These are phyloP conservation scores for Cynaeus angustus DNA, from an alignment of 2,888 invertebrate genomes.

Conservation along the genomic window DNA sequence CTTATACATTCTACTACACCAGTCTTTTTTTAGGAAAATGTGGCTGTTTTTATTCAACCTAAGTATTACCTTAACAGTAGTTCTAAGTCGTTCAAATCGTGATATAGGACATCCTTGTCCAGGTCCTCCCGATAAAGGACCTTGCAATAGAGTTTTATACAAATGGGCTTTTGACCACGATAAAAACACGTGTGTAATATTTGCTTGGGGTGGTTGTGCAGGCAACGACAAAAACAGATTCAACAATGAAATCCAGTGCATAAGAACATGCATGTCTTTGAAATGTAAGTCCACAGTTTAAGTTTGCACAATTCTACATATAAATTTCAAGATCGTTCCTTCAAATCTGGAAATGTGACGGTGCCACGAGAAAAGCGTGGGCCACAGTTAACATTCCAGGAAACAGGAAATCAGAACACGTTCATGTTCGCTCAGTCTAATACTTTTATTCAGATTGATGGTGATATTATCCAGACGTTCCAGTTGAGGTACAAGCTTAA, in stretches of 20 bases:
- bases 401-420: constrained; percentile 88
- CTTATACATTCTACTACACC: too few relatives aligned
- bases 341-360: constrained; percentile 45
- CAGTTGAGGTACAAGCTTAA: constrained; percentile 81
- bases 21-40: constrained; percentile 51
- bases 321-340: constrained; percentile 42
- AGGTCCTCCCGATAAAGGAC: constrained; percentile 66
- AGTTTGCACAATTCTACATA: constrained; percentile 8
- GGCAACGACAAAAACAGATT: constrained; percentile 81
- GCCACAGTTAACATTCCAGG: constrained; percentile 87
- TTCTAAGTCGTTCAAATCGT: constrained; percentile 55
- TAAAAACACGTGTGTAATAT: constrained; percentile 76
- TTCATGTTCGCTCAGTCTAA: constrained; percentile 94
- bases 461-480: constrained; percentile 92
- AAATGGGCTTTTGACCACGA: constrained; percentile 80
- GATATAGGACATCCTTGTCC: constrained; percentile 69
- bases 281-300: constrained; percentile 71
- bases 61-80: constrained; percentile 49
- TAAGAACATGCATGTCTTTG: constrained; percentile 77
- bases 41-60: constrained; percentile 50
- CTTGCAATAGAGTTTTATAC: constrained; percentile 79
- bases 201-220: constrained; percentile 81
- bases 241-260: constrained; percentile 79
- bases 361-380: constrained; percentile 85
- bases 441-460: constrained; percentile 92